A percentile compares a stretch with the other conserved stretches of the same genome.
Evolutionary conservation across 2,888 invertebrate species (phyloP).

Genomic region (Rhorus exstirpatorius): DNA sequence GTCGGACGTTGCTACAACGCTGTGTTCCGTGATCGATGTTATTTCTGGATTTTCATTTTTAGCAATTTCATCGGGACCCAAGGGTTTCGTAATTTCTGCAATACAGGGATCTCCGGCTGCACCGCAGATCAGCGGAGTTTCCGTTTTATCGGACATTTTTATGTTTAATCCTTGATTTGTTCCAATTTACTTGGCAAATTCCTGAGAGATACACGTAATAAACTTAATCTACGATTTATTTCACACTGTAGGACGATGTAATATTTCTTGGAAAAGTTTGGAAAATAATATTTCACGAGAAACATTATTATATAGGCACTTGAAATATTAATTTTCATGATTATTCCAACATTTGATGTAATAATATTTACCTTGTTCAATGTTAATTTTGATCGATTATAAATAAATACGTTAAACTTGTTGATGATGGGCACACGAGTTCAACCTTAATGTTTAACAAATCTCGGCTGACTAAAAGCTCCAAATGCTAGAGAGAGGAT

Average conservation of each 20-base stretch:
- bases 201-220: too few relatives aligned
- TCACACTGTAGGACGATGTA: too few relatives aligned
- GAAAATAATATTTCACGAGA: too few relatives aligned
- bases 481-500: constrained; percentile 57
- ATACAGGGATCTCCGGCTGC: constrained; percentile 73
- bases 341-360: too few relatives aligned
- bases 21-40: constrained; percentile 26
- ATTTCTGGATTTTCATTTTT: constrained; percentile 58
- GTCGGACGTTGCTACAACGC: constrained; percentile 4
- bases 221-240: too few relatives aligned
- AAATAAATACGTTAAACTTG: not conserved
- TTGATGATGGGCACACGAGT: too few relatives aligned
- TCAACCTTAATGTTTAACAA: constrained; percentile 24
- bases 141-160: constrained; percentile 74
- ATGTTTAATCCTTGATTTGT: too few relatives aligned
- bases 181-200: too few relatives aligned
- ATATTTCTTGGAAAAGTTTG: too few relatives aligned
- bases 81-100: constrained; percentile 55
- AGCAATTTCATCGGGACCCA: constrained; percentile 28
- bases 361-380: too few relatives aligned
- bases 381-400: not conserved
- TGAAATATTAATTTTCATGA: too few relatives aligned
- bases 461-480: constrained; percentile 51
- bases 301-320: too few relatives aligned
- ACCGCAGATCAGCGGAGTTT: constrained; percentile 59